Base-by-base conservation (phyloP, 2,888 invertebrate genomes). In the Drosophila birchii region DNA sequence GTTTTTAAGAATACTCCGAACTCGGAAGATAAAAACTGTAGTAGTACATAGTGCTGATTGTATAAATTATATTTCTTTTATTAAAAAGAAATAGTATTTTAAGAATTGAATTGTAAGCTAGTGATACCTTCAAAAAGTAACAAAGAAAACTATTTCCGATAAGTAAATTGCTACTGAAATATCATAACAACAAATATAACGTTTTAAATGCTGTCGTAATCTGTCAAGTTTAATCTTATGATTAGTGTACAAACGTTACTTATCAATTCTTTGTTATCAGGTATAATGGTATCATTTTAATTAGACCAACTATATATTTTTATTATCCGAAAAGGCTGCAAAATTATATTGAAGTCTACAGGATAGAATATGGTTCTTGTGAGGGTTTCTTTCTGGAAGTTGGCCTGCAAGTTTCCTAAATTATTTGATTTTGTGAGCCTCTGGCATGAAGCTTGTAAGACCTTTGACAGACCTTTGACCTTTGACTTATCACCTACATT, bases 151-250 rank as follows among this genome's bases (percentile, higher is more conserved):
- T 26, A 8, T 5, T 11, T 2, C 3, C 18, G 2, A 14, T n/a
- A 7, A 12, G 5, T 18, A 14, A 32, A 49, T 1, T 0, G 14
- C 32, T 14, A 32, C 32, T 49, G 32, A 51, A 14, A 20, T 34
- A 8, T 51, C 20, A 9, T 3, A 44, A 23, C 44, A 44, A 20
- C 7, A 51, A 34, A 8, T 34, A 2, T 14, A 14, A 6, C n/a
- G n/a, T n/a, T n/a, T n/a, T n/a, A n/a, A 23, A 29, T 16, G 16
- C 55, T 16, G 12, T 32, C 20, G 20, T 41, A n/a, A 60, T 55
- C 59, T 38, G 55, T 8, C 20, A 18, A 16, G 18, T 29, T 32
- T 20, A 12, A 6, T 56, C 60, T 60, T 57, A 60, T 60, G 32
- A 14, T 51, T 16, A 34, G 20, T 34, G 34, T 9, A 9, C 16